Evolutionary conservation across 2,888 invertebrate genomes (phyloP).

Genomic region (Nectonema munidae): DNA sequence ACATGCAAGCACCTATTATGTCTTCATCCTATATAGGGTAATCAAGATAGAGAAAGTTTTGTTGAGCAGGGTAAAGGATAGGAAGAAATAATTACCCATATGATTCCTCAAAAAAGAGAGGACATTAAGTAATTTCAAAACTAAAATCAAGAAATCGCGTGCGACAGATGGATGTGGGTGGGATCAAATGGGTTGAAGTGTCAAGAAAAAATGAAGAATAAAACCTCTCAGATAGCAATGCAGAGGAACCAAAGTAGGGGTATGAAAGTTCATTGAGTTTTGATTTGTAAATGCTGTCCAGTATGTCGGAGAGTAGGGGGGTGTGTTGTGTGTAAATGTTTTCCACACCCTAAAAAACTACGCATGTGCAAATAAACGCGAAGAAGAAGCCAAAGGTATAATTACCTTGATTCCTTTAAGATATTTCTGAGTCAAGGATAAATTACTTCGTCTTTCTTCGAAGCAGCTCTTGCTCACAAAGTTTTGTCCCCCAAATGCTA

Average conservation of each 20-base stretch:
- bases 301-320: constrained; percentile 51
- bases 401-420: constrained; percentile 36
- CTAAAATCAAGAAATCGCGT: too few relatives aligned
- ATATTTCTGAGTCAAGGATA: constrained; percentile 59
- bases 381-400: constrained; percentile 20
- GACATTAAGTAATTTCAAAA: too few relatives aligned
- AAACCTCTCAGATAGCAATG: too few relatives aligned
- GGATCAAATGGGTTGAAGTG: too few relatives aligned
- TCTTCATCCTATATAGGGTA: too few relatives aligned
- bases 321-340: constrained; percentile 95
- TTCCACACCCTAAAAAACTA: constrained; percentile 45
- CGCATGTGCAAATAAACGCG: constrained; percentile 6
- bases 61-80: too few relatives aligned
- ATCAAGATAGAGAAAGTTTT: too few relatives aligned
- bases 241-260: constrained; percentile 34
- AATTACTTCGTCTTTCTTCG: constrained; percentile 43
- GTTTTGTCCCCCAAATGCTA: constrained; percentile 54
- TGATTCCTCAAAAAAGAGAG: too few relatives aligned
- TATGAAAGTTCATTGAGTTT: constrained; percentile 50
- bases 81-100: too few relatives aligned
- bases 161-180: too few relatives aligned
- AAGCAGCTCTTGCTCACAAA: constrained; percentile 43
- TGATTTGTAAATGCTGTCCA: constrained; percentile 62
- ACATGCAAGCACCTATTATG: too few relatives aligned
- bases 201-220: too few relatives aligned